Conservation (phyloP, 2,113 vertebrate species). For the Brienomyrus longianalis region DNA sequence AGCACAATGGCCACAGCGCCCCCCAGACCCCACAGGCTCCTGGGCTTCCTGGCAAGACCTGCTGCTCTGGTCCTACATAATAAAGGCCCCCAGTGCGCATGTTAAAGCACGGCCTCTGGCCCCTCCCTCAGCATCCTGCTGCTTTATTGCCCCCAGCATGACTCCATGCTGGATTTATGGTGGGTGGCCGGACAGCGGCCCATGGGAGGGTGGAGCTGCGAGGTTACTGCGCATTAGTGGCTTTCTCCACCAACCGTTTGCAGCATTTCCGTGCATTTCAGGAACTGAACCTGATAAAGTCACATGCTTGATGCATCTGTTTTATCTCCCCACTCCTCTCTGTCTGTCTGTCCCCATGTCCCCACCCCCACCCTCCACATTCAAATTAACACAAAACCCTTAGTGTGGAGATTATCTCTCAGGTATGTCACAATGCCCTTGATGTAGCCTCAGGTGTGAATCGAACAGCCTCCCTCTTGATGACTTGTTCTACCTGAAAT, state of each 20-base stretch:
- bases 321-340: constrained; percentile 2
- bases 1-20: background rate
- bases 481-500: constrained; percentile 40
- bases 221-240: background rate
- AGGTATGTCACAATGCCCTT: constrained; percentile 42
- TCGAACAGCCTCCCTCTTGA: constrained; percentile 38
- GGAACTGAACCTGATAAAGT: constrained; percentile 61
- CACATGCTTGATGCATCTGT: background rate
- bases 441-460: constrained; percentile 38
- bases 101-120: background rate
- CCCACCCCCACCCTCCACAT: constrained; percentile 24
- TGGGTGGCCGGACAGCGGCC: background rate
- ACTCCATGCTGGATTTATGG: background rate
- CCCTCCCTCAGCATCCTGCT: background rate
- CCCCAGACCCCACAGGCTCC: constrained; percentile 6
- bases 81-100: background rate
- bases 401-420: constrained; percentile 45
- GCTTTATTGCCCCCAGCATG: background rate
- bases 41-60: background rate
- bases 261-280: constrained; percentile 57
- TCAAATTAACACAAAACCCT: background rate
- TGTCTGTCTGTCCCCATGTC: constrained; percentile 18
- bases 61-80: background rate
- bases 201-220: background rate
- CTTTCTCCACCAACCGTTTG: constrained; percentile 55